Base-by-base conservation (phyloP, 2,888 invertebrate genomes). In the Mythimna albipuncta region DNA sequence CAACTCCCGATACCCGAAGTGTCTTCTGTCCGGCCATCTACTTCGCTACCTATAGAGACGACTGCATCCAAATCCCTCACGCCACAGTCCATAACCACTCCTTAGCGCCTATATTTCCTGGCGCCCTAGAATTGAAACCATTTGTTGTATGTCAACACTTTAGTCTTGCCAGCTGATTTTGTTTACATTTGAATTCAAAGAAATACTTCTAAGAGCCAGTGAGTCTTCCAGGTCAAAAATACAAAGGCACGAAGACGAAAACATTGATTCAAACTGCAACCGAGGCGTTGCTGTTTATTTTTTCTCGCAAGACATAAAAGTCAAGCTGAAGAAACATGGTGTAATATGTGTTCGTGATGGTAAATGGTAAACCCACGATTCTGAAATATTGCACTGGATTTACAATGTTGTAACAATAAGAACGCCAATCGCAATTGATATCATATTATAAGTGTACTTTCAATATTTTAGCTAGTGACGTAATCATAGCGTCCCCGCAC, bases 271-370 rank as follows among this genome's bases (percentile, higher is more conserved):
- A 11, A 55, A 68, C 38, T 75, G 75, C 80, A 75, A 57, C 47
- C 57, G 44, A 68, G n/a, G 35, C 47, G 19, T 38, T 64, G 55
- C 52, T 62, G 77, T 69, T 78, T 77, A 57, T 62, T 75, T 78
- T 64, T 57, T 52, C 52, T 50, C 44, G 47, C 47, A 10, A 54
- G 52, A 68, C 68, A 57, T 74, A 26, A 64, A 79, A 74, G 55
- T 80, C 64, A 41, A 57, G 16, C 41, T 0, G 35, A 41, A 13
- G 21, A 75, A 68, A 75, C 52, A 52, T 64, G 26, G 50, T 11
- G 13, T 57, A 63, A 67, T 54, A 38, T 13, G 26, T 26, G 19
- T 41, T 13, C 9, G 54, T 21, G 13, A 59, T 32, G 0, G 19
- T 13, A 21, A 35, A 35, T 32, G 0, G 19, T 13, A 21, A 35